Evolutionary conservation across 2,113 vertebrate genomes (phyloP), one percentile per base, ranked within the genome.

Genomic region (Amazona guildingii): DNA sequence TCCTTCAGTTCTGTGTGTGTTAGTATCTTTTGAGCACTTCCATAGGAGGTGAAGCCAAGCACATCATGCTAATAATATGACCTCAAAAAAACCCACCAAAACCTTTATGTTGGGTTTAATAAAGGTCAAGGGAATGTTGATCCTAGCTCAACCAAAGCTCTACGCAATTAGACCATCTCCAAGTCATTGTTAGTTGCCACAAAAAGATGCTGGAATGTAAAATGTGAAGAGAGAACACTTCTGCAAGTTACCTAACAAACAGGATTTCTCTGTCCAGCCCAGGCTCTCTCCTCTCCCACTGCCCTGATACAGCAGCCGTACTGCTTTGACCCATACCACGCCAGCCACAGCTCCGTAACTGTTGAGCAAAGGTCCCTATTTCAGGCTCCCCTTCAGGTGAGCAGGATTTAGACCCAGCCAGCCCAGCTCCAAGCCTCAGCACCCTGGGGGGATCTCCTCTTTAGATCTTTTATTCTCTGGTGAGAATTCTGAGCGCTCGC

Each of bases 151-250:
- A 86, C 70, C 67, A 83, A 93, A 84, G 67, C 51, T 69, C 83
- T 88, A 51, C 83, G 62, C 88, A 92, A 95, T 97, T 88, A 96
- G 77, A 94, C 61, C 81, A 43, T 83, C 91, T 96, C 86, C 74
- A 92, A 15, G 23, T 64, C 79, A 6, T 6, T 31, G 66, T 43
- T 95, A 41, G 95, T 92, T 95, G 88, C 44, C 83, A 90, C 77
- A 92, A 78, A 92, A 95, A 48, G 85, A 97, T 79, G 83, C 54
- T 39, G 73, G 93, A 95, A 97, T 96, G 94, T 94, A 84, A 94
- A 94, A 86, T 11, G 49, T 4, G 46, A 92, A 51, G 37, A 9
- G 51, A 48, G 20, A 92, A 72, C 18, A 29, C n/a, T 31, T 87
- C 44, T 86, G 51, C 49, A 55, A 86, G 44, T 62, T 48, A 81